Evolutionary conservation across 2,888 invertebrate genomes (phyloP), one percentile per base, ranked within the genome.

Genomic region (Smittia sp.): DNA sequence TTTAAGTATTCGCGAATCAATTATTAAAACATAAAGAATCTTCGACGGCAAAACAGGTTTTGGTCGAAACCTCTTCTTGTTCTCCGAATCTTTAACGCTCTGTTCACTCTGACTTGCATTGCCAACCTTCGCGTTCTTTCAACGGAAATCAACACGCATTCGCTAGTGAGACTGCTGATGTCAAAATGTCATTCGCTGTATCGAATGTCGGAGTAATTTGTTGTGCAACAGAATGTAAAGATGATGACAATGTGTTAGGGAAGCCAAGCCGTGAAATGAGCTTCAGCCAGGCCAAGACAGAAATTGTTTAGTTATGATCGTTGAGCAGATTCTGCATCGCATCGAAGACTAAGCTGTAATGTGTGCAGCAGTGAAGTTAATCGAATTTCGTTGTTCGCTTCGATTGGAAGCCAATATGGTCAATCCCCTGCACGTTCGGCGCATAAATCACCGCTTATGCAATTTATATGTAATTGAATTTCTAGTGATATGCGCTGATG

Each of bases 361-460:
- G 39, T 13, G 7, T 39, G 39, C 39, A 39, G 39, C 39, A 46
- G 15, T 3, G n/a, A 46, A 46, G n/a, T 58, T 58, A 58, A 58
- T 58, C 58, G 58, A 22, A 18, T 7, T 58, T 58, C 13, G 1
- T 18, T 58, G 2, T 58, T 58, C 58, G 22, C n/a, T 52, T 9
- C 7, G 39, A 39, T 9, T 39, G 7, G 39, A 58, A 22, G n/a
- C 7, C 18, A 58, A 58, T 58, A 58, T 58, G 58, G 58, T 58
- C 58, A 58, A 22, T 58, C 22, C 58, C 20, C 2, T 20, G 20
- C 18, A 58, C 22, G 58, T 58, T 58, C 58, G 18, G n/a, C 58
- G n/a, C 58, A 58, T 58, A 58, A 58, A 58, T 4, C 22, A 58
- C 58, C 3, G 58, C 58, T 58, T 58, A 58, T 58, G 58, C 58